phyloP scores from a whole-genome alignment of 2,797 vertebrate genomes.

The Trematomus bernacchii region DNA sequence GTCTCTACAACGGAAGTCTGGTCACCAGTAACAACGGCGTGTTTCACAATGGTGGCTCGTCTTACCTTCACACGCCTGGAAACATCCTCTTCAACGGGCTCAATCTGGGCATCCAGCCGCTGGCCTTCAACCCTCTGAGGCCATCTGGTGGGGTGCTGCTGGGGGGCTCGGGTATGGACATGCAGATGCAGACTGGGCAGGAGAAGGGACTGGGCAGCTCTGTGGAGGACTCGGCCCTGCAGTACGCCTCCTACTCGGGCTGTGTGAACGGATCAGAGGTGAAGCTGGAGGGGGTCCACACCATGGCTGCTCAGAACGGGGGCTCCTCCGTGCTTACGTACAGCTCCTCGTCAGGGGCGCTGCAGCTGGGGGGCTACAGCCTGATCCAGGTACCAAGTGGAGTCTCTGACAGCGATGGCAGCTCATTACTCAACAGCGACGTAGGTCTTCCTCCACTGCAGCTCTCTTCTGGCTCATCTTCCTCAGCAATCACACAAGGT shows the following conservation, averaged over 20 bases:
- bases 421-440: constrained; percentile 88
- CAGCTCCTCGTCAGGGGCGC: constrained; percentile 86
- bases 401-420: constrained; percentile 85
- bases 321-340: constrained; percentile 93
- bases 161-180: constrained; percentile 90
- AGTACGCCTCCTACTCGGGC: constrained; percentile 89
- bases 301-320: constrained; percentile 90
- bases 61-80: constrained; percentile 94
- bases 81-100: constrained; percentile 96
- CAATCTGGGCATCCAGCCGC: constrained; percentile 91
- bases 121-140: constrained; percentile 90
- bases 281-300: constrained; percentile 92
- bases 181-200: constrained; percentile 87
- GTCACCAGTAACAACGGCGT: constrained; percentile 89
- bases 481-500: constrained; percentile 92
- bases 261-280: constrained; percentile 91
- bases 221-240: constrained; percentile 82
- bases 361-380: constrained; percentile 96
- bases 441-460: constrained; percentile 93
- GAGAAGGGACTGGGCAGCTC: constrained; percentile 90
- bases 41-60: constrained; percentile 95
- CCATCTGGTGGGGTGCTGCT: constrained; percentile 83
- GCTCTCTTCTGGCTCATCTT: constrained; percentile 88
- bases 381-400: constrained; percentile 93
- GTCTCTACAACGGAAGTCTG: constrained; percentile 92